Conservation (phyloP, 2,113 vertebrate genomes). For the Galemys pyrenaicus region DNA sequence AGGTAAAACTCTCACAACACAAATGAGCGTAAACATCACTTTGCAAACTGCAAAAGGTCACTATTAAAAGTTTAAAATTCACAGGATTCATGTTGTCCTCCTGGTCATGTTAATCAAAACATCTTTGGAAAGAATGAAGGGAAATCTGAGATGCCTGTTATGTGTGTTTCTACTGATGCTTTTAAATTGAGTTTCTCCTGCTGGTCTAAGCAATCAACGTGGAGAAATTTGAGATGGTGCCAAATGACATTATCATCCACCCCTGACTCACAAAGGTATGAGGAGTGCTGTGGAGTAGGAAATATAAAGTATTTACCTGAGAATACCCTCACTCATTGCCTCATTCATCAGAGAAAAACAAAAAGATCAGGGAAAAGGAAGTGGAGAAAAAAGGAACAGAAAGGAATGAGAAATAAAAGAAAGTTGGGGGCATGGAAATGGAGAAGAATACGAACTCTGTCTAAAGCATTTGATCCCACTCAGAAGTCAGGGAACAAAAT, state of each 20-base stretch:
- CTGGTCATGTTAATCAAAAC: conserved; percentile 10
- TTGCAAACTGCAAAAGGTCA: not conserved
- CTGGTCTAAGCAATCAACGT: not conserved
- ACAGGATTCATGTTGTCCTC: not conserved
- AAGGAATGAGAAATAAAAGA: conserved; percentile 1
- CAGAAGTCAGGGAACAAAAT: not conserved
- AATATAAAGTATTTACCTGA: not conserved
- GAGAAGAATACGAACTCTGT: not conserved
- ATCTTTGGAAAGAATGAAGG: not conserved
- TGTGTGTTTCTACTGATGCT: not conserved
- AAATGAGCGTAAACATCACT: not conserved
- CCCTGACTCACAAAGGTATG: not conserved
- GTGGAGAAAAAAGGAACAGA: not conserved
- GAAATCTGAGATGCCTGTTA: not conserved
- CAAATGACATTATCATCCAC: not conserved
- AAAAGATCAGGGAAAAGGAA: not conserved
- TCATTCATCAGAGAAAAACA: not conserved
- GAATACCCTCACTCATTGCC: not conserved
- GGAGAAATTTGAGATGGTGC: not conserved
- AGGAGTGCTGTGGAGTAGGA: not conserved
- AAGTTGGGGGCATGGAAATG: not conserved
- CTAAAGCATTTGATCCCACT: not conserved
- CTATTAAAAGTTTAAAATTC: not conserved
- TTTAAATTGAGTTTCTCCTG: not conserved
- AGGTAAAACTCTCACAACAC: not conserved